These are phyloP conservation scores for Norana najaformis DNA, from an alignment of 2,888 invertebrate species.

Conservation along the genomic window DNA sequence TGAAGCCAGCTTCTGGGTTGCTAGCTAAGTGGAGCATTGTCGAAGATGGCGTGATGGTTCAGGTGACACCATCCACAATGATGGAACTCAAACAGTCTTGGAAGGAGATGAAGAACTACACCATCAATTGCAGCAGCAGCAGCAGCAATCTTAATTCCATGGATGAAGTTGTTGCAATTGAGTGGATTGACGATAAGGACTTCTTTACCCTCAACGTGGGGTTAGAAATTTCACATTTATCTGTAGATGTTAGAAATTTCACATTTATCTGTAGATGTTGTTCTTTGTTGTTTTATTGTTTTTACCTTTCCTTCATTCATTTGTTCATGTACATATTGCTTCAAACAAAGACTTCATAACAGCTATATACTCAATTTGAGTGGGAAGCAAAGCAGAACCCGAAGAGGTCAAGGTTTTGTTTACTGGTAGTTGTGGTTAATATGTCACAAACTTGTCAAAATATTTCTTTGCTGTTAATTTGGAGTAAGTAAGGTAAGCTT, in stretches of 20 bases:
- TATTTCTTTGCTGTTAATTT: background rate
- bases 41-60: conserved; percentile 86
- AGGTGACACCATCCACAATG: conserved; percentile 67
- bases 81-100: conserved; percentile 71
- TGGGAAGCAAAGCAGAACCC: background rate
- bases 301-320: background rate
- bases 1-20: conserved; percentile 77
- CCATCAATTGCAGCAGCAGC: conserved; percentile 65
- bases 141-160: conserved; percentile 49
- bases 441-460: background rate
- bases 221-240: background rate
- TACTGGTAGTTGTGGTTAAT: background rate
- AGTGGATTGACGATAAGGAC: conserved; percentile 77
- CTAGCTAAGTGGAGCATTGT: conserved; percentile 83
- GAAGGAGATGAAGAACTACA: conserved; percentile 76
- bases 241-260: background rate
- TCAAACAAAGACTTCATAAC: no score
- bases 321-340: background rate
- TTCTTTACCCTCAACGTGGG: conserved; percentile 66
- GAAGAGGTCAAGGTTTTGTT: background rate
- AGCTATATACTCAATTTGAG: background rate
- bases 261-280: background rate
- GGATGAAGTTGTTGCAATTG: conserved; percentile 75
- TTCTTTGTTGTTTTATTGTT: background rate
- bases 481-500: background rate